phyloP scores from a whole-genome alignment of 2,888 invertebrate species.

The Spisula solida region DNA sequence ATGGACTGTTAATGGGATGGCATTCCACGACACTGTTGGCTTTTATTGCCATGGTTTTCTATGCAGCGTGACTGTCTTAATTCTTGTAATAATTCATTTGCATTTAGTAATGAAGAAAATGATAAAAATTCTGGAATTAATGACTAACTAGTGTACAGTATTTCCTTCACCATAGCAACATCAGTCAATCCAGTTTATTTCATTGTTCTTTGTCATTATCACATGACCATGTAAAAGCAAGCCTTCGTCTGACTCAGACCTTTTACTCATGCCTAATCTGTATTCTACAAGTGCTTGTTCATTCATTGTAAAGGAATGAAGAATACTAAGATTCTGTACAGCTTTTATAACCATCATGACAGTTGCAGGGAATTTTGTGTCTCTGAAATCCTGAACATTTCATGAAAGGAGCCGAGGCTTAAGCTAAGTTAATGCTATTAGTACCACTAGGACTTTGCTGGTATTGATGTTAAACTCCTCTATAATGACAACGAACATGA shows the following conservation, averaged over 20 bases:
- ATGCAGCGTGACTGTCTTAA: conserved; percentile 19
- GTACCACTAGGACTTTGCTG: conserved; percentile 15
- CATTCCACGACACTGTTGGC: conserved; percentile 15
- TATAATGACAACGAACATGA: conserved; percentile 13
- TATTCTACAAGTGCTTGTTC: conserved; percentile 68
- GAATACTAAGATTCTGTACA: neutral
- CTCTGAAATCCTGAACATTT: conserved; percentile 30
- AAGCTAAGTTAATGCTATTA: conserved; percentile 47
- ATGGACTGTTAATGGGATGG: conserved; percentile 31
- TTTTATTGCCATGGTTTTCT: conserved; percentile 36
- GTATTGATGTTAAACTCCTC: conserved; percentile 21
- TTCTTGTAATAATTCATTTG: conserved; percentile 34
- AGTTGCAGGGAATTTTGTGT: conserved; percentile 27
- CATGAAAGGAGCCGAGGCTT: conserved; percentile 12
- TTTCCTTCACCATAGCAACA: conserved; percentile 15
- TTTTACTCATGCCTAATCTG: conserved; percentile 60
- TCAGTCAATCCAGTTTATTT: conserved; percentile 34
- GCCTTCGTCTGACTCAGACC: conserved; percentile 63
- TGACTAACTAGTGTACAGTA: conserved; percentile 11
- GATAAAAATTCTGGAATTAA: conserved; percentile 38
- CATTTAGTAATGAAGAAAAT: conserved; percentile 46
- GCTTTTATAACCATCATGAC: conserved; percentile 27
- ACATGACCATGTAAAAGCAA: conserved; percentile 39
- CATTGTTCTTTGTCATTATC: conserved; percentile 54
- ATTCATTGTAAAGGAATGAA: conserved; percentile 30